Conservation (phyloP, 2,113 vertebrate genomes). For the Apteryx mantelli region DNA sequence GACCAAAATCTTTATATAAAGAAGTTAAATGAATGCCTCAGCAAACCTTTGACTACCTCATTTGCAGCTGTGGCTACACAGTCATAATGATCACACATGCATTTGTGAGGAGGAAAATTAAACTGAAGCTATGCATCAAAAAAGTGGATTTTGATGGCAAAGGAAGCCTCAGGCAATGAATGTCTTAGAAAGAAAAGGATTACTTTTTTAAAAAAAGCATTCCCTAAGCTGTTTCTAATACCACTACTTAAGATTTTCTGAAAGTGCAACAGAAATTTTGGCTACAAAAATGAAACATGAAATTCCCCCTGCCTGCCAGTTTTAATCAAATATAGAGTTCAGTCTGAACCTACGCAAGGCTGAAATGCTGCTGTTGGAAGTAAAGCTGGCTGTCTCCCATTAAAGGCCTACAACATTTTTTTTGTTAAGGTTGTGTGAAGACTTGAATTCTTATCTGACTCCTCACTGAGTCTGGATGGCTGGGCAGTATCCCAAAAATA, state of each 20-base stretch:
- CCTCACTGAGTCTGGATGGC: conserved; percentile 46
- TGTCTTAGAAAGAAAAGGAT: neutral
- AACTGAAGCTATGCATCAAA: neutral
- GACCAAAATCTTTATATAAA: neutral
- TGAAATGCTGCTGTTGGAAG: conserved; percentile 28
- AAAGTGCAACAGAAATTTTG: conserved; percentile 25
- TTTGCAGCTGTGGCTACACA: neutral
- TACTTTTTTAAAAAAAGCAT: neutral
- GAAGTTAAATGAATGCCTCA: neutral
- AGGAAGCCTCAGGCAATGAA: neutral
- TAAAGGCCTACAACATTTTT: conserved; percentile 3
- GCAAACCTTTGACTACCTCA: neutral
- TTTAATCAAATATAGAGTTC: conserved; percentile 36
- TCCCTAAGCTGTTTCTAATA: conserved; percentile 10
- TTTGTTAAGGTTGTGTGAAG: conserved; percentile 14
- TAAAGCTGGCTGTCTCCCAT: conserved; percentile 46
- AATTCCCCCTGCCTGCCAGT: conserved; percentile 14
- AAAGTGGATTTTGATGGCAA: neutral
- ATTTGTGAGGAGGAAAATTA: neutral
- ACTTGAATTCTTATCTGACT: conserved; percentile 58
- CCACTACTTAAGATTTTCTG: neutral
- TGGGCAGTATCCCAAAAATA: conserved; percentile 70
- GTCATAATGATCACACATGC: neutral
- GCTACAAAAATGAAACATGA: neutral
- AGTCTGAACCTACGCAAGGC: neutral